A percentile compares a stretch with the other conserved stretches of the same genome.
These are phyloP conservation scores for Sebastes trivittatus DNA, from an alignment of 2,797 vertebrate species.

Conservation along the genomic window DNA sequence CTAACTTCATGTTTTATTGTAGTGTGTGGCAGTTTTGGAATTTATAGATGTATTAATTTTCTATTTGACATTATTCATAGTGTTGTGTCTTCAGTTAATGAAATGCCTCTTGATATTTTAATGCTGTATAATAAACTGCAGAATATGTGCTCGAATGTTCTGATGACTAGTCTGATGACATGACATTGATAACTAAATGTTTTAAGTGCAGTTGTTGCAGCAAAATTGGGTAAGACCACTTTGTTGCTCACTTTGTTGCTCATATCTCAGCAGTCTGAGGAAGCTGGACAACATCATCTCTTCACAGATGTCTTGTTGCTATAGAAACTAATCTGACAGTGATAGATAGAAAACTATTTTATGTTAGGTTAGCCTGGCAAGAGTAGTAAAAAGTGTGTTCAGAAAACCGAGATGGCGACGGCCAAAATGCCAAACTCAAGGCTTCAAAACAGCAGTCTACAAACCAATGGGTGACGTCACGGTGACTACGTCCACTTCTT, in stretches of 20 bases:
- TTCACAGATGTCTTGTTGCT: conserved; percentile 63
- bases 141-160: background rate
- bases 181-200: background rate
- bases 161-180: background rate
- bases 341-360: conserved; percentile 30
- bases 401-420: too few species aligned
- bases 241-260: background rate
- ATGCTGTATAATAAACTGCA: too few species aligned
- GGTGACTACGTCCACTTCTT: too few species aligned
- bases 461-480: too few species aligned
- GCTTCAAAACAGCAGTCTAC: too few species aligned
- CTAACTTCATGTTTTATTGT: background rate
- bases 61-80: background rate
- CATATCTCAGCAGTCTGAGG: background rate
- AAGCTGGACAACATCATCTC: conserved; percentile 43
- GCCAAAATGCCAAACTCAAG: too few species aligned
- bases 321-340: conserved; percentile 64
- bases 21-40: background rate
- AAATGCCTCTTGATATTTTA: background rate
- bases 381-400: background rate
- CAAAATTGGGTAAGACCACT: background rate
- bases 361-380: background rate
- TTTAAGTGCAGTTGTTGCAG: background rate
- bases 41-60: background rate
- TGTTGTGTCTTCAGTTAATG: background rate